phyloP scores from a whole-genome alignment of 2,797 vertebrate species.

The Prunella strophiata region DNA sequence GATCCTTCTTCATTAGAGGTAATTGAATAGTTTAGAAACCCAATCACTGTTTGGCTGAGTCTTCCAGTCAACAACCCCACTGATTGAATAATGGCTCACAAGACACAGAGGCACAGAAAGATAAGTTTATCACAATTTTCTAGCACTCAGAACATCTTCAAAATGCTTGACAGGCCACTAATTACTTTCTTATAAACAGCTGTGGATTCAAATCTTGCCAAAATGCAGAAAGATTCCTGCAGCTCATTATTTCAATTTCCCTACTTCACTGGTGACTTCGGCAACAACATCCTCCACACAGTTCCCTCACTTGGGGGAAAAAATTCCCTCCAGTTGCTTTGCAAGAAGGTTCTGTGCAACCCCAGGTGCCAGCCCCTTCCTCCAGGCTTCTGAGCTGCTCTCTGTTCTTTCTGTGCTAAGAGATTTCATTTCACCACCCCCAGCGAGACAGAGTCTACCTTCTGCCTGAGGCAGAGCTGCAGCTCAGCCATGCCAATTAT shows the following conservation, averaged over 20 bases:
- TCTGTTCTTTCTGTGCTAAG: background rate
- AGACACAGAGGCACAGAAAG: background rate
- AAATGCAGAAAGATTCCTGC: background rate
- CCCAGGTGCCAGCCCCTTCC: conserved; percentile 4
- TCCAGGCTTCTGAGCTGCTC: background rate
- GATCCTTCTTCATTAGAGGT: conserved; percentile 57
- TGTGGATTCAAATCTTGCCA: background rate
- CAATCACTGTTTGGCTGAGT: conserved; percentile 20
- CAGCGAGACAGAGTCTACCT: conserved; percentile 15
- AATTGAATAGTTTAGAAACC: conserved; percentile 57
- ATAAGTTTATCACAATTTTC: conserved; percentile 32
- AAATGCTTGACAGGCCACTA: conserved; percentile 35
- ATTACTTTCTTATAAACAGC: conserved; percentile 38
- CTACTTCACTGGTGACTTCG: background rate
- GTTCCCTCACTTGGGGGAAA: background rate
- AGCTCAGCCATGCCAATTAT: conserved; percentile 57
- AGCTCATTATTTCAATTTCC: background rate
- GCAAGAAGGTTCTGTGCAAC: background rate
- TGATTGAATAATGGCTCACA: conserved; percentile 11
- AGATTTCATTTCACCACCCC: conserved; percentile 47
- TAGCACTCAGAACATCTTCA: conserved; percentile 32
- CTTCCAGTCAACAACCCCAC: conserved; percentile 21
- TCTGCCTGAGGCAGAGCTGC: conserved; percentile 56
- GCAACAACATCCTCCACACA: background rate
- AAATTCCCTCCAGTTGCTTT: background rate